Percentiles rank a stretch among this genome's conserved stretches.
phyloP scores from a whole-genome alignment of 2,797 vertebrate species.

The Macropodus opercularis region DNA sequence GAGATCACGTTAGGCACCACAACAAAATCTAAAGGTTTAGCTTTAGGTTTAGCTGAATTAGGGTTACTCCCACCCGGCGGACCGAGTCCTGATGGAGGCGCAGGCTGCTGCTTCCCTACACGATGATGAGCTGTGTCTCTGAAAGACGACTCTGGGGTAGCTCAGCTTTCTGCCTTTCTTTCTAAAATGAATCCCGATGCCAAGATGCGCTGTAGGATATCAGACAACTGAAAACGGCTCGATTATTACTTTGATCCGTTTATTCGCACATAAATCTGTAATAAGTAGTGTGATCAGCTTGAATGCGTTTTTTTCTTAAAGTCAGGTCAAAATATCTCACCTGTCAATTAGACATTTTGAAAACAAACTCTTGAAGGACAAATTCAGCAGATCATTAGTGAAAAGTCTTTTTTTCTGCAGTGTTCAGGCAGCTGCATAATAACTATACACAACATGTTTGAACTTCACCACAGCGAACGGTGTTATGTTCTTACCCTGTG shows the following conservation, averaged over 20 bases:
- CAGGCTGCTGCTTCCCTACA: too few relatives aligned
- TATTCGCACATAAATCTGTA: too few relatives aligned
- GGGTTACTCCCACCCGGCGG: neutral
- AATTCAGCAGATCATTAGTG: neutral
- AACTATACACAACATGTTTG: constrained; percentile 1
- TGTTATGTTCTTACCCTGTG: constrained; percentile 3
- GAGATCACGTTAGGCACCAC: neutral
- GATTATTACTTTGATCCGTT: too few relatives aligned
- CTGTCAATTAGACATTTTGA: neutral
- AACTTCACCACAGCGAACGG: neutral
- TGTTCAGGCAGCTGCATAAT: neutral
- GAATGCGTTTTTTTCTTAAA: too few relatives aligned
- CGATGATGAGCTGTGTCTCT: too few relatives aligned
- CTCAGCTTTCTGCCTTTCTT: too few relatives aligned
- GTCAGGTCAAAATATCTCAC: too few relatives aligned
- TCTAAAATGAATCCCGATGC: too few relatives aligned
- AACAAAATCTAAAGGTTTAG: neutral
- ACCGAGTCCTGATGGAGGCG: neutral
- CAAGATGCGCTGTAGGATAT: too few relatives aligned
- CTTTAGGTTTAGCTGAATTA: neutral
- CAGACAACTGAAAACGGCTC: too few relatives aligned
- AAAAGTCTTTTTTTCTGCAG: neutral
- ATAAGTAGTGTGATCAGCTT: too few relatives aligned
- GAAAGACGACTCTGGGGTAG: too few relatives aligned
- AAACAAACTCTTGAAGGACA: neutral